Evolutionary conservation across 2,113 vertebrate genomes (phyloP).

Genomic region (Cynocephalus volans): DNA sequence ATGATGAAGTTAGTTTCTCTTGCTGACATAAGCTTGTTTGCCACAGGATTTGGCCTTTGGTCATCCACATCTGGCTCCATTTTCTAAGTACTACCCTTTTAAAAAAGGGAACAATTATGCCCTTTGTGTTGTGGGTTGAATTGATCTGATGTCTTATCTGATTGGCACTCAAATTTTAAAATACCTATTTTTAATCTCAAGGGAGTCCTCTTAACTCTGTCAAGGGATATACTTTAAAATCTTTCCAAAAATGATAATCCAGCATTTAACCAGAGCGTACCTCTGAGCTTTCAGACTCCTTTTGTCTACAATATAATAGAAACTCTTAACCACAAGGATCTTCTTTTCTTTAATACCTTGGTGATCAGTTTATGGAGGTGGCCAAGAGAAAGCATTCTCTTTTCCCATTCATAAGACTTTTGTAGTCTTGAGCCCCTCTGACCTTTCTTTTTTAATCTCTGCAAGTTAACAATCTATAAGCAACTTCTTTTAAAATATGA

Average conservation of each 20-base stretch:
- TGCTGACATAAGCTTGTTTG: conserved; percentile 3
- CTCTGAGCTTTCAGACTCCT: conserved; percentile 45
- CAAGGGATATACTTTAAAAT: conserved; percentile 30
- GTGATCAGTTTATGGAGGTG: conserved; percentile 58
- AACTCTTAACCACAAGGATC: conserved; percentile 49
- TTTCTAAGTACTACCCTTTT: conserved; percentile 58
- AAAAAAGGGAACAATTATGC: conserved; percentile 30
- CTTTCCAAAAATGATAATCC: conserved; percentile 30
- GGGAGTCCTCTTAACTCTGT: conserved; percentile 38
- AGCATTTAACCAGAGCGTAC: neutral
- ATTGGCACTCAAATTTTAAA: conserved; percentile 55
- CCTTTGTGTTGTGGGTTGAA: conserved; percentile 58
- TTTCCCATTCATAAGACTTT: conserved; percentile 4
- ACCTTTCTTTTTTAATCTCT: conserved; percentile 86
- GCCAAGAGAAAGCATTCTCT: conserved; percentile 53
- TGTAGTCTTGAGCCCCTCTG: conserved; percentile 23
- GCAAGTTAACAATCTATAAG: conserved; percentile 90
- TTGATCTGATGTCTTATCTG: conserved; percentile 58
- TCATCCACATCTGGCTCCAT: conserved; percentile 55
- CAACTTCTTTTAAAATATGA: conserved; percentile 86
- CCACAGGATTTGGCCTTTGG: conserved; percentile 62
- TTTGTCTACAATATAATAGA: neutral
- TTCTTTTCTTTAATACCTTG: conserved; percentile 60
- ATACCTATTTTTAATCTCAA: conserved; percentile 69
- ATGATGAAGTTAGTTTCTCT: conserved; percentile 32